These are phyloP conservation scores for Panopea generosa DNA, from an alignment of 2,888 invertebrate genomes.

Conservation along the genomic window DNA sequence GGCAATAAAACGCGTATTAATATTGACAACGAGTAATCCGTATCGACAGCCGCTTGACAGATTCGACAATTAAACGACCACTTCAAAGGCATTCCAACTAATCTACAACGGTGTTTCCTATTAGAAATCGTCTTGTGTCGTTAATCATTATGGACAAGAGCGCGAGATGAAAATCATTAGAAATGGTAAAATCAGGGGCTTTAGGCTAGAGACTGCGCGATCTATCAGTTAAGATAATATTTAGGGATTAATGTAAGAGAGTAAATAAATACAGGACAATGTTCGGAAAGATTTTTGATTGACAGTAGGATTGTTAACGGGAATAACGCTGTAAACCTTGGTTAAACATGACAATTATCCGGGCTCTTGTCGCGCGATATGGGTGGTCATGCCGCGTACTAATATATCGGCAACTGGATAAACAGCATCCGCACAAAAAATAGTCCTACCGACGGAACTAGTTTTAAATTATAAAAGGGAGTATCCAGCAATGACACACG, in stretches of 20 bases:
- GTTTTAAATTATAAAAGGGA: no score
- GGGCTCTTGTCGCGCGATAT: constrained; percentile 11
- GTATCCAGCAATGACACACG: no score
- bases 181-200: constrained; percentile 12
- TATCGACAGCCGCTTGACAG: constrained; percentile 66
- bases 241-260: constrained; percentile 46
- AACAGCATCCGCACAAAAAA: constrained; percentile 5
- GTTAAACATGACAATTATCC: constrained; percentile 24
- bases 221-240: constrained; percentile 57
- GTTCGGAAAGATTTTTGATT: constrained; percentile 21
- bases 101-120: constrained; percentile 56
- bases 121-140: constrained; percentile 48
- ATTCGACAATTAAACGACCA: constrained; percentile 64
- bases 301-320: constrained; percentile 38
- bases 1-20: constrained; percentile 62
- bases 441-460: no score
- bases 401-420: constrained; percentile 23
- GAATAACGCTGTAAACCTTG: constrained; percentile 17
- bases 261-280: constrained; percentile 53
- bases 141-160: constrained; percentile 60
- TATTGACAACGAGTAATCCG: constrained; percentile 67
- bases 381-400: constrained; percentile 49
- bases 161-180: constrained; percentile 46
- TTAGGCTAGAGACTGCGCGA: constrained; percentile 26
- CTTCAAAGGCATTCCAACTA: constrained; percentile 68